These are phyloP conservation scores for Ceraclea dissimilis DNA, from an alignment of 2,888 invertebrate species.

Conservation along the genomic window DNA sequence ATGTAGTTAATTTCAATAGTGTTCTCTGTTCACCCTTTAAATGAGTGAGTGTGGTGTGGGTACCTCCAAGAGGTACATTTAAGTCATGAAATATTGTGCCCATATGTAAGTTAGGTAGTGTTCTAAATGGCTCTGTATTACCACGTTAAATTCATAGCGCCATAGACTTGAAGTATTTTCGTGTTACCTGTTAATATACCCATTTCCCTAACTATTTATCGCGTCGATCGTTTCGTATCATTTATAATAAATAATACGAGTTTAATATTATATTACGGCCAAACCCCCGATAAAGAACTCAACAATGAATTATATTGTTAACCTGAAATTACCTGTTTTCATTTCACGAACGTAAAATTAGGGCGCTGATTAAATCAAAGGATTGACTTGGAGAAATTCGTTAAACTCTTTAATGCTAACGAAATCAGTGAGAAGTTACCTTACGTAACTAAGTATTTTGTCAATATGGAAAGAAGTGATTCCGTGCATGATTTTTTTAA, in stretches of 20 bases:
- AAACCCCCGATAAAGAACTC: not conserved
- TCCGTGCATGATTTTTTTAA: too few species aligned
- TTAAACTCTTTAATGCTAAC: too few species aligned
- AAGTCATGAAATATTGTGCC: not conserved
- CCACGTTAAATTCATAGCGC: not conserved
- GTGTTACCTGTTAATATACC: not conserved
- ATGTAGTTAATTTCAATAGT: too few species aligned
- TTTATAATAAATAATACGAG: not conserved
- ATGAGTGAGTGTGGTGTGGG: too few species aligned
- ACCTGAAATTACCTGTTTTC: not conserved
- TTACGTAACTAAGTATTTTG: too few species aligned
- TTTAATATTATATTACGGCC: not conserved
- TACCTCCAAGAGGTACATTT: too few species aligned
- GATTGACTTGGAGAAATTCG: too few species aligned
- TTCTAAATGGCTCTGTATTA: not conserved
- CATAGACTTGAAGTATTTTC: not conserved
- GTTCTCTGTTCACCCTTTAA: too few species aligned
- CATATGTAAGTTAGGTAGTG: not conserved
- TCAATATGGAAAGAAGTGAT: too few species aligned
- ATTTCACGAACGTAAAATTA: not conserved
- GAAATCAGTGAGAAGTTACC: too few species aligned
- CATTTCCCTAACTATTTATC: not conserved
- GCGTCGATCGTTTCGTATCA: conserved; percentile 1
- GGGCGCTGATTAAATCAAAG: not conserved
- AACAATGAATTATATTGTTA: not conserved